A percentile compares a stretch with the other conserved stretches of the same genome.
Evolutionary conservation across 2,113 vertebrate species (phyloP).

Genomic region (Rhinolophus sinicus): DNA sequence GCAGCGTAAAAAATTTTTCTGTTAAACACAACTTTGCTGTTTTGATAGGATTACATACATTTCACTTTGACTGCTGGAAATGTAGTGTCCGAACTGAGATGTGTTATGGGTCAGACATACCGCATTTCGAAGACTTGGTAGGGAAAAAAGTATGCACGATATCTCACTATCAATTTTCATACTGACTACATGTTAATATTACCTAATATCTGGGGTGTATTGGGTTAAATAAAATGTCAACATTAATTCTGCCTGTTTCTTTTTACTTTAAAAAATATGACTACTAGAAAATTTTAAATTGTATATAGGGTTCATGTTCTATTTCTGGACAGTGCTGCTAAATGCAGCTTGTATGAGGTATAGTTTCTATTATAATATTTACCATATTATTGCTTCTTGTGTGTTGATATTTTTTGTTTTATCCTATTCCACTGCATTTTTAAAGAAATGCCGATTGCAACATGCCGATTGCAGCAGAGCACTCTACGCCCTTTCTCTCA

Average conservation of each 20-base stretch:
- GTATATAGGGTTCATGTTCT: fast-evolving
- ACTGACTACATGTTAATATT: background rate
- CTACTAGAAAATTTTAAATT: background rate
- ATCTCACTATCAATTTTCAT: background rate
- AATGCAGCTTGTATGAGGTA: background rate
- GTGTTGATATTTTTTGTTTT: background rate
- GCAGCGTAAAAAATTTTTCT: background rate
- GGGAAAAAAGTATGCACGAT: background rate
- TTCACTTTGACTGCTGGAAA: background rate
- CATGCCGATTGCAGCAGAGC: fast-evolving
- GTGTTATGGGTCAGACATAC: no score
- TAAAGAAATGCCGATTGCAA: background rate
- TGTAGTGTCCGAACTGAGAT: background rate
- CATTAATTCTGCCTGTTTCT: background rate
- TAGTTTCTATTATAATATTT: background rate
- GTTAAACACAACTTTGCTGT: background rate
- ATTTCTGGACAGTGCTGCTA: no score
- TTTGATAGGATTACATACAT: background rate
- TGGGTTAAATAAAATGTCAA: background rate
- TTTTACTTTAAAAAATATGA: background rate
- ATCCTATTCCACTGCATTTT: background rate
- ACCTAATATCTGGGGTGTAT: background rate
- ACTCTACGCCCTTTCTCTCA: background rate
- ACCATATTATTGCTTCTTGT: background rate
- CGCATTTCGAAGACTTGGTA: background rate